Evolutionary conservation across 2,888 invertebrate genomes (phyloP).

Genomic region (Isoperla grammatica): DNA sequence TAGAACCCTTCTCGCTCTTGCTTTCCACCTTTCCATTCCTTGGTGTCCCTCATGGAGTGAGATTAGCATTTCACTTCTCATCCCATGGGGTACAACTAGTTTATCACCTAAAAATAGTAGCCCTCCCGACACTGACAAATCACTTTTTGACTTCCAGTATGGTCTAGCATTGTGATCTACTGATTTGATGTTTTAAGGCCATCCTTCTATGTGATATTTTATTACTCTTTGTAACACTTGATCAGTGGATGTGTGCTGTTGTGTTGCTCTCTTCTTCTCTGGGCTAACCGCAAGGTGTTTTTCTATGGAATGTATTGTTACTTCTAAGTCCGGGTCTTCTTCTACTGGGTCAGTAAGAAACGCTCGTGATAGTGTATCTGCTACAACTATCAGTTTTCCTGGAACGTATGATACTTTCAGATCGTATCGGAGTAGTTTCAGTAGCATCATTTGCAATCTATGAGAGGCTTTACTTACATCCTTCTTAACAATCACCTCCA

Average conservation of each 20-base stretch:
- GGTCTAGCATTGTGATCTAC: not conserved
- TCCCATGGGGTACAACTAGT: not conserved
- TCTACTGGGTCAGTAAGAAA: not conserved
- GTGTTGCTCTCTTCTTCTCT: constrained; percentile 1
- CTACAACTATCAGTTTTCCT: constrained; percentile 3
- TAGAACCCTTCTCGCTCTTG: not conserved
- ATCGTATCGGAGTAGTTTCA: not conserved
- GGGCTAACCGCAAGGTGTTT: constrained; percentile 9
- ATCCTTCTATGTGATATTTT: constrained; percentile 8
- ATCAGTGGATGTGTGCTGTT: not conserved
- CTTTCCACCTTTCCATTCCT: constrained; percentile 14
- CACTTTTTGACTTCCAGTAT: not conserved
- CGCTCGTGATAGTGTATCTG: constrained; percentile 16
- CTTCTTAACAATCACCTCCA: constrained; percentile 11
- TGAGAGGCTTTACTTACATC: not conserved
- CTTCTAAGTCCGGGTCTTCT: constrained; percentile 17
- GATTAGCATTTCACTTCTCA: not conserved
- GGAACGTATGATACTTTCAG: constrained; percentile 8
- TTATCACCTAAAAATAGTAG: constrained; percentile 9
- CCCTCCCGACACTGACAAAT: not conserved
- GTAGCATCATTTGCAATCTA: not conserved
- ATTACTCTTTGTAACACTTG: not conserved
- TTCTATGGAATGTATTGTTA: constrained; percentile 8
- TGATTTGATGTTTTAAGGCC: not conserved
- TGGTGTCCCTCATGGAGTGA: constrained; percentile 13